Conservation (phyloP, 2,797 vertebrate species). For the Urophycis tenuis region DNA sequence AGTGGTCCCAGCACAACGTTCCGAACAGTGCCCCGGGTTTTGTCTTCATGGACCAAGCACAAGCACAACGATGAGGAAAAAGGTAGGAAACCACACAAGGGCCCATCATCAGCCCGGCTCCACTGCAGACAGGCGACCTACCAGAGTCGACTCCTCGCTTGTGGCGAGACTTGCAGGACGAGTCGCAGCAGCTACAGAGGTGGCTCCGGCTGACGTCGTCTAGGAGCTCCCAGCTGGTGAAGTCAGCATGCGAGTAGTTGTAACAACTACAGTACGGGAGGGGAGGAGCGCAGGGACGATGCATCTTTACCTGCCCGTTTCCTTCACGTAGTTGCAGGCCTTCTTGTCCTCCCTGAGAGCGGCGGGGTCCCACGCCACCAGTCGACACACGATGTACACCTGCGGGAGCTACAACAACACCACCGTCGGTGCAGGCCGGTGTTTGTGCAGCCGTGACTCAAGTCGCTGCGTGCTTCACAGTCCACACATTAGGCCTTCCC, state of each 20-base stretch:
- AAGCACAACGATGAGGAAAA: neutral
- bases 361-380: slow-evolving; percentile 64
- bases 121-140: slow-evolving; percentile 22
- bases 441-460: neutral
- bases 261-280: neutral
- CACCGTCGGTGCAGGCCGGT: neutral
- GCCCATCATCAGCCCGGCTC: neutral
- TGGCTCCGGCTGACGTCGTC: slow-evolving; percentile 54
- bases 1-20: slow-evolving; percentile 66
- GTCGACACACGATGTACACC: slow-evolving; percentile 78
- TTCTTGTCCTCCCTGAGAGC: slow-evolving; percentile 50
- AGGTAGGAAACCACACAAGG: neutral
- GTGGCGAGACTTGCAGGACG: slow-evolving; percentile 39
- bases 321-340: slow-evolving; percentile 69
- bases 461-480: neutral
- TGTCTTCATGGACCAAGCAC: slow-evolving; percentile 24
- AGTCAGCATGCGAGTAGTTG: neutral
- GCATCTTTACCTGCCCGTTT: slow-evolving; percentile 49
- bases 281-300: neutral
- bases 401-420: slow-evolving; percentile 28
- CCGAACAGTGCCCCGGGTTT: slow-evolving; percentile 24
- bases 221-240: slow-evolving; percentile 66
- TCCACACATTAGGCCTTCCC: too few relatives aligned
- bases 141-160: slow-evolving; percentile 40
- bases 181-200: slow-evolving; percentile 72